Evolutionary conservation across 2,888 invertebrate species (phyloP).

Genomic region (Helleia helle): DNA sequence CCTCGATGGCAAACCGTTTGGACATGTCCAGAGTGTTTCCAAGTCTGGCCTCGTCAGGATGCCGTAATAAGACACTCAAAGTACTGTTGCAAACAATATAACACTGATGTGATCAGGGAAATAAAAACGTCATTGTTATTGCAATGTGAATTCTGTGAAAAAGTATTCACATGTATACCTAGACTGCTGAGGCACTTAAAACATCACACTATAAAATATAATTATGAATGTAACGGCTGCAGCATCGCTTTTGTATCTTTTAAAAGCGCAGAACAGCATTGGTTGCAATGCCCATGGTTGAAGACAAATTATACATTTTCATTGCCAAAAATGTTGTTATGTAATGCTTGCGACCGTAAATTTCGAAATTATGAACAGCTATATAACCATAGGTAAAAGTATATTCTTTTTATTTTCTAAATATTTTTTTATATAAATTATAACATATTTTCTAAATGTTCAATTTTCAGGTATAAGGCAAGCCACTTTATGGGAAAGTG

Average conservation of each 20-base stretch:
- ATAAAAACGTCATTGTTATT: slow-evolving; percentile 59
- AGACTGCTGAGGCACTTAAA: slow-evolving; percentile 54
- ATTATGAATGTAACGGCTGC: slow-evolving; percentile 77
- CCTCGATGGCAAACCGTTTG: slow-evolving; percentile 64
- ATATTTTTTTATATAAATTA: neutral
- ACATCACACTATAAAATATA: slow-evolving; percentile 76
- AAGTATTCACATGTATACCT: slow-evolving; percentile 61
- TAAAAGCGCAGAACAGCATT: slow-evolving; percentile 55
- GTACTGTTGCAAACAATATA: slow-evolving; percentile 44
- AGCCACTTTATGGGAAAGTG: slow-evolving; percentile 53
- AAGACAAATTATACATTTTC: slow-evolving; percentile 50
- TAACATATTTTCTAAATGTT: no score
- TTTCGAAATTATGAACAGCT: slow-evolving; percentile 63
- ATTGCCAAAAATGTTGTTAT: slow-evolving; percentile 54
- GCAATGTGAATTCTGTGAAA: slow-evolving; percentile 63
- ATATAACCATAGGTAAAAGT: slow-evolving; percentile 60
- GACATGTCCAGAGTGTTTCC: slow-evolving; percentile 64
- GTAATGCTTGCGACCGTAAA: slow-evolving; percentile 63
- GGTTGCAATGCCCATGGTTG: slow-evolving; percentile 54
- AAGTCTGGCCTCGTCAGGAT: slow-evolving; percentile 60
- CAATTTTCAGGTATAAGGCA: slow-evolving; percentile 53
- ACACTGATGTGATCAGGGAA: slow-evolving; percentile 41
- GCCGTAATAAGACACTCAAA: slow-evolving; percentile 47
- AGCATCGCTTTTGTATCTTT: slow-evolving; percentile 46
- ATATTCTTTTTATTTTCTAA: neutral